Conservation (phyloP, 2,113 vertebrate species). For the Indicator maculatus region DNA sequence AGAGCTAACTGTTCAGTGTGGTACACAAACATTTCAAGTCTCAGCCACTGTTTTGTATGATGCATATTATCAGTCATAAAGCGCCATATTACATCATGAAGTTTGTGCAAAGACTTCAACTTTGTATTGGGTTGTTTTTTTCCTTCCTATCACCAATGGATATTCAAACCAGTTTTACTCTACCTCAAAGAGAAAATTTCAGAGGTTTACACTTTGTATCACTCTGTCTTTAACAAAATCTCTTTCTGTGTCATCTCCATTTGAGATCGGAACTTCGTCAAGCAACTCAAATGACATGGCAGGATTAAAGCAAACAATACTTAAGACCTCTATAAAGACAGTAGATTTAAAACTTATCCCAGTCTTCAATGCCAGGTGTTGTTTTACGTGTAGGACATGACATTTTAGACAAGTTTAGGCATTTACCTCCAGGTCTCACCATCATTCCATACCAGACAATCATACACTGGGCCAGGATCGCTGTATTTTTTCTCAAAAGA, state of each 20-base stretch:
- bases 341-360: not conserved
- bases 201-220: not conserved
- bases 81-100: not conserved
- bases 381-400: not conserved
- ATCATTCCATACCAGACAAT: slow-evolving; percentile 95
- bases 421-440: slow-evolving; percentile 90
- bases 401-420: not conserved
- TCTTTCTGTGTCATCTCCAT: not conserved
- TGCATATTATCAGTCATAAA: not conserved
- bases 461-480: slow-evolving; percentile 96
- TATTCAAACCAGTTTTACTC: not conserved
- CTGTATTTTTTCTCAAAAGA: slow-evolving; percentile 96
- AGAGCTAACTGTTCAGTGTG: not conserved
- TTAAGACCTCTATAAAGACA: not conserved
- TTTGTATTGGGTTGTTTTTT: not conserved
- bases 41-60: not conserved
- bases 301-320: not conserved
- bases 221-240: not conserved
- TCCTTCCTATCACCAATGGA: not conserved
- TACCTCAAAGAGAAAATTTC: not conserved
- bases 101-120: not conserved
- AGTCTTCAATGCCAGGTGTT: not conserved
- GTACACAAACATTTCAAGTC: not conserved
- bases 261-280: not conserved
- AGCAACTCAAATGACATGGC: not conserved